A percentile compares a stretch with the other conserved stretches of the same genome.
Evolutionary conservation across 2,113 vertebrate species (phyloP).

Genomic region (Labrus mixtus): DNA sequence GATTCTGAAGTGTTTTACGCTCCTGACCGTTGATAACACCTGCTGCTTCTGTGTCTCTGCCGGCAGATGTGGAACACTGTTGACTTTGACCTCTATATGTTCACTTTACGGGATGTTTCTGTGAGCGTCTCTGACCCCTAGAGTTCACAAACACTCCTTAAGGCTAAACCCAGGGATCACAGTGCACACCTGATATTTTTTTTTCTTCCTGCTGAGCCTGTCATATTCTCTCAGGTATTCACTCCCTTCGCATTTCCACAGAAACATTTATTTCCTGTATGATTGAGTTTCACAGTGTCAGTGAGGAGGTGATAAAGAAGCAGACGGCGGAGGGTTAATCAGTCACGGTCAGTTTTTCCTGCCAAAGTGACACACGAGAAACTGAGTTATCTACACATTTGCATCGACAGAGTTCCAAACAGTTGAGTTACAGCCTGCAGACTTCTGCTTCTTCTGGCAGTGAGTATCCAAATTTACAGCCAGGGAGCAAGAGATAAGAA

Average conservation of each 20-base stretch:
- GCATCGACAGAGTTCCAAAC: slow-evolving; percentile 20
- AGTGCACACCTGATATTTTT: slow-evolving; percentile 40
- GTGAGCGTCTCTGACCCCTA: not conserved
- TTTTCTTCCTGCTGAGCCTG: slow-evolving; percentile 9
- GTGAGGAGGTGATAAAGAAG: slow-evolving; percentile 3
- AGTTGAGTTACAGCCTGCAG: not conserved
- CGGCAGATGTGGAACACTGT: slow-evolving; percentile 1
- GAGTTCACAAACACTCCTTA: not conserved
- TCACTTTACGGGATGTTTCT: slow-evolving; percentile 21
- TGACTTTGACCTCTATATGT: slow-evolving; percentile 33
- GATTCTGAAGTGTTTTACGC: slow-evolving; percentile 20
- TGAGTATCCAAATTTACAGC: slow-evolving; percentile 26
- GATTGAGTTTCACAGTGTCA: not conserved
- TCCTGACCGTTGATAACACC: slow-evolving; percentile 22
- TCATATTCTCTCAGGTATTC: slow-evolving; percentile 44
- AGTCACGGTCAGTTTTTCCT: not conserved
- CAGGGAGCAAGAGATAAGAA: slow-evolving; percentile 60
- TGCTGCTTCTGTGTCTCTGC: slow-evolving; percentile 19
- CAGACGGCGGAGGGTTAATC: not conserved
- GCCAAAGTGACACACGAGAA: not conserved
- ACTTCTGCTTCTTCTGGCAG: slow-evolving; percentile 27
- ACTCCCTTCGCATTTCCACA: slow-evolving; percentile 5
- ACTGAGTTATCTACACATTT: slow-evolving; percentile 31
- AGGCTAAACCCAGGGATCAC: not conserved
- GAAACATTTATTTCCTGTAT: slow-evolving; percentile 22